Base-by-base conservation (phyloP, 1,140 invertebrate genomes). In the Pogonomyrmex barbatus region DNA sequence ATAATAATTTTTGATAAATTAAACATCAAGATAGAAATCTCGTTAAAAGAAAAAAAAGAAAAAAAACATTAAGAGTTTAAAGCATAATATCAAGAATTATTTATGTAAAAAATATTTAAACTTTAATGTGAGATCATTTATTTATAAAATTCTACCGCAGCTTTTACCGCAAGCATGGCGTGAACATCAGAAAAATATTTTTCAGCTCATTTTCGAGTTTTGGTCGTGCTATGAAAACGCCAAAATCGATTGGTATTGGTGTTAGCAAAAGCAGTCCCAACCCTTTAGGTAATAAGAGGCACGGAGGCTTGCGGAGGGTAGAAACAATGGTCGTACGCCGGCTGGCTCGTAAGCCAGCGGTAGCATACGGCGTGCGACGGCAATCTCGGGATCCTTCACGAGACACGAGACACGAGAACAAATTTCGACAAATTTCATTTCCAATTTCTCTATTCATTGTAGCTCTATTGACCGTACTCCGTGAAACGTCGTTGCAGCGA, bases 311-410 rank as follows among this genome's bases (percentile, higher is more conserved):
- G 42, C n/a, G 58, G 47, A 58, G 76, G 76, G 77, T 71, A 78
- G 63, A 58, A 88, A 88, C 50, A 50, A 85, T 85, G 39, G 71
- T 50, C 58, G 45, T 73, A 60, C 14, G 50, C 45, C 79, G 65
- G 67, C 42, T 87, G 86, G 47, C 47, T 60, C 67, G 36, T 75
- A 85, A 88, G 68, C 87, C 67, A 62, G 75, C 54, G 42, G 73
- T 75, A 75, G 54, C 50, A 68, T 52, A 54, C 71, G 81, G 56
- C 39, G 52, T 6, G 70, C 33, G 58, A 60, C 60, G 62, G 54
- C 71, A 81, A 68, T 14, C 24, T 24, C 60, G 70, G 17, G 52
- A 79, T 63, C 52, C 47, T 81, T 17, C 12, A 65, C 50, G 36
- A 76, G 24, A 67, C 60, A 45, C 30, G 39, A 30, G 36, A 77